Evolutionary conservation across 2,888 invertebrate species (phyloP).

Genomic region (Gari tellinella): DNA sequence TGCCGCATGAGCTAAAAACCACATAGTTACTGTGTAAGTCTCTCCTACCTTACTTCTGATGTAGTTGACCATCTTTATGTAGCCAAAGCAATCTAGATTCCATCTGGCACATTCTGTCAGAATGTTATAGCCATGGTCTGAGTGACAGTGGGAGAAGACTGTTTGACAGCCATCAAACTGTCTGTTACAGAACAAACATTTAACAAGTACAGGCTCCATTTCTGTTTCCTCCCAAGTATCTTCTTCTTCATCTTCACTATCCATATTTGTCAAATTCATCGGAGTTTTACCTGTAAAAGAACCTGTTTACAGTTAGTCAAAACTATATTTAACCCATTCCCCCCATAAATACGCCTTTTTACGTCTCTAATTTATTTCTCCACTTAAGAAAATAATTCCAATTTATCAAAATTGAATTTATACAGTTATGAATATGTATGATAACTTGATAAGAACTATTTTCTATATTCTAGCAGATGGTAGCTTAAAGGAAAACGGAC

Average conservation of each 20-base stretch:
- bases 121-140: slow-evolving; percentile 70
- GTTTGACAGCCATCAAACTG: slow-evolving; percentile 55
- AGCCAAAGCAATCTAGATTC: slow-evolving; percentile 78
- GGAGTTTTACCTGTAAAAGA: too few species aligned
- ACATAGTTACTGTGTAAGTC: background rate
- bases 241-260: slow-evolving; percentile 47
- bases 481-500: too few species aligned
- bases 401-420: too few species aligned
- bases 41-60: slow-evolving; percentile 74
- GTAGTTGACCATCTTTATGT: slow-evolving; percentile 82
- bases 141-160: slow-evolving; percentile 68
- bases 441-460: too few species aligned
- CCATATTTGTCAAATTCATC: slow-evolving; percentile 1
- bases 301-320: too few species aligned
- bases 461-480: too few species aligned
- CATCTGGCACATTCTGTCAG: slow-evolving; percentile 48
- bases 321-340: too few species aligned
- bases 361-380: too few species aligned
- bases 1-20: too few species aligned
- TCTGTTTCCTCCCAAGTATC: slow-evolving; percentile 61
- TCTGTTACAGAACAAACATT: slow-evolving; percentile 73
- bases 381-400: too few species aligned
- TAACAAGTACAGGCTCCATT: slow-evolving; percentile 55
- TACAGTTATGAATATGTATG: too few species aligned
- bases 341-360: too few species aligned